A percentile compares a stretch with the other conserved stretches of the same genome.
These are phyloP conservation scores for Incurvaria masculella DNA, from an alignment of 2,888 invertebrate genomes.

Conservation along the genomic window DNA sequence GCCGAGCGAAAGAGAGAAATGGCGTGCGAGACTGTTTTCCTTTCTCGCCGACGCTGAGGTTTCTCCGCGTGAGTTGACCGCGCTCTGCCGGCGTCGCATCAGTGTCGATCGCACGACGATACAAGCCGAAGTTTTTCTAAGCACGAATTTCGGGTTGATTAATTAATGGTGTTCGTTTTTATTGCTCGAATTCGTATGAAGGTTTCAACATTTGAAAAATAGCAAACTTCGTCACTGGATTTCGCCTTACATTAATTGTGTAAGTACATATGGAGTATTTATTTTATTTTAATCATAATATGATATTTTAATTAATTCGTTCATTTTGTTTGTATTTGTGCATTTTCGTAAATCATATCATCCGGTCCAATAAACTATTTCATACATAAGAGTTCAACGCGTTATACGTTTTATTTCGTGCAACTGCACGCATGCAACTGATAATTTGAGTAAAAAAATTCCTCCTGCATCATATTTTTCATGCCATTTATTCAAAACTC, in stretches of 20 bases:
- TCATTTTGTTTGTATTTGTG: too few species aligned
- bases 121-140: slow-evolving; percentile 34
- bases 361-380: too few species aligned
- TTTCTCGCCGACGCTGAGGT: slow-evolving; percentile 40
- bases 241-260: neutral
- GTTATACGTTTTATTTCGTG: too few species aligned
- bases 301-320: too few species aligned
- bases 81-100: slow-evolving; percentile 33
- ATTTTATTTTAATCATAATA: neutral
- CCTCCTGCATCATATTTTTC: too few species aligned
- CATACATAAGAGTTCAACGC: too few species aligned
- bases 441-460: too few species aligned
- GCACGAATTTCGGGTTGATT: slow-evolving; percentile 8
- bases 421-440: too few species aligned
- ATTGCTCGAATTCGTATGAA: neutral
- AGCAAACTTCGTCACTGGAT: neutral
- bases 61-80: slow-evolving; percentile 34
- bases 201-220: neutral
- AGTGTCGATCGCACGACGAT: slow-evolving; percentile 40
- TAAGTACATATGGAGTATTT: neutral
- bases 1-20: slow-evolving; percentile 25
- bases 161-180: neutral
- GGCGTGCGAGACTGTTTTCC: slow-evolving; percentile 35
- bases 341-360: too few species aligned
- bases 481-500: too few species aligned